Conservation (phyloP, 2,888 invertebrate species). For the Ommatoiulus sabulosus region DNA sequence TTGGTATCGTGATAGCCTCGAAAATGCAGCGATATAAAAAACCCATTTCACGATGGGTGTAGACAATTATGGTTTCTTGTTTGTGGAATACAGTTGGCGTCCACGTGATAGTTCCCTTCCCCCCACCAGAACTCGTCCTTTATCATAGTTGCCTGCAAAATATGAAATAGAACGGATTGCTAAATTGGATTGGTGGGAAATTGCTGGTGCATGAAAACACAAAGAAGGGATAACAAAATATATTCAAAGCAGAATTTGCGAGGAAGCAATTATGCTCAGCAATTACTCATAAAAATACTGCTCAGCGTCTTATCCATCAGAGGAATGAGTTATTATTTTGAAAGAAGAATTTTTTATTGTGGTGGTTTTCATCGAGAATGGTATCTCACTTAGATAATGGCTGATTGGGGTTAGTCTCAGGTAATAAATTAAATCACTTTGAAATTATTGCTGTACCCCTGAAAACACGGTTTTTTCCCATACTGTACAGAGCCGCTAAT, state of each 20-base stretch:
- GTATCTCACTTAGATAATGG: not conserved
- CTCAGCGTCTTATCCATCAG: conserved; percentile 39
- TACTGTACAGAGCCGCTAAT: not conserved
- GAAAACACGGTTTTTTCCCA: not conserved
- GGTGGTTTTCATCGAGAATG: not conserved
- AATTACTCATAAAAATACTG: conserved; percentile 14
- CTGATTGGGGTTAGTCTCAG: not conserved
- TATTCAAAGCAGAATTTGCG: not conserved
- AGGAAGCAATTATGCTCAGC: conserved; percentile 15
- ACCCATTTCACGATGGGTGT: not conserved
- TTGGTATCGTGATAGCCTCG: not conserved
- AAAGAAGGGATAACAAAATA: not conserved
- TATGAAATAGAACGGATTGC: not conserved
- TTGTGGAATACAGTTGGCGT: not conserved
- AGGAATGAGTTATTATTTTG: not conserved
- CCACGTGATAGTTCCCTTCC: not conserved
- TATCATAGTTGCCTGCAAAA: not conserved
- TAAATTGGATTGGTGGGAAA: conserved; percentile 20
- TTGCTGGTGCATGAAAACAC: conserved; percentile 29
- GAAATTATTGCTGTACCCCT: not conserved
- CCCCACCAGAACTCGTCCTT: not conserved
- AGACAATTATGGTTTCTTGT: conserved; percentile 32
- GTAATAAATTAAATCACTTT: conserved; percentile 3
- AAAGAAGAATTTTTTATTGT: not conserved
- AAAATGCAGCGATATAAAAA: not conserved